Conservation (phyloP, 1,140 invertebrate genomes). For the Nasonia vitripennis region DNA sequence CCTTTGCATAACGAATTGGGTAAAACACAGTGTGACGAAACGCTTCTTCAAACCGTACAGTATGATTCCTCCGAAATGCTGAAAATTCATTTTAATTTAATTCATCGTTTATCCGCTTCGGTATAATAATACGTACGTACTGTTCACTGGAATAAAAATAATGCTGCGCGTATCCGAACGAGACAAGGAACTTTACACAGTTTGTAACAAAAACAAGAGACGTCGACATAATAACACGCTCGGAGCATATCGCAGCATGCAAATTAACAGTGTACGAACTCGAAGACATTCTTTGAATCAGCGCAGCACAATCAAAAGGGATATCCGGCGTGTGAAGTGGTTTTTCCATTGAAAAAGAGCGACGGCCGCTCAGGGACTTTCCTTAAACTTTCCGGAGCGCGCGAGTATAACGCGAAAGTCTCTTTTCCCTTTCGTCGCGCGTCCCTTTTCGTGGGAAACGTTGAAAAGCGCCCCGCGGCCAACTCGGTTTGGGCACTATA, state of each 20-base stretch:
- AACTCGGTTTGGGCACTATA: background rate
- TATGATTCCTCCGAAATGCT: no score
- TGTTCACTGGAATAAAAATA: no score
- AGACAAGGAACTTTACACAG: no score
- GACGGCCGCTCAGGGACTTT: background rate
- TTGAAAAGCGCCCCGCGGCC: background rate
- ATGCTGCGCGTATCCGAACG: no score
- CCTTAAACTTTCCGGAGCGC: background rate
- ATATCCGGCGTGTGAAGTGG: conserved; percentile 9
- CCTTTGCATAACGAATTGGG: background rate
- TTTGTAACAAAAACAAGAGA: no score
- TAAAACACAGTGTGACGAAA: background rate
- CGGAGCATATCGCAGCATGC: no score
- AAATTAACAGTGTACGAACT: no score
- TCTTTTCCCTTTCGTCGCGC: background rate
- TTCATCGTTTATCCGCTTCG: no score
- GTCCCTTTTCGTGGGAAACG: background rate
- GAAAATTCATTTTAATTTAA: no score
- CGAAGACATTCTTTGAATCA: background rate
- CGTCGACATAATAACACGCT: no score
- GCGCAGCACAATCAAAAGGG: conserved; percentile 12
- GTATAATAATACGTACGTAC: no score
- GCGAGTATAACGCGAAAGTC: background rate
- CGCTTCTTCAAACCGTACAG: no score
- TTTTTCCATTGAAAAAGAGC: background rate